Evolutionary conservation across 2,888 invertebrate genomes (phyloP), one percentile per base, ranked within the genome.

Genomic region (Acanthopleura granulata): DNA sequence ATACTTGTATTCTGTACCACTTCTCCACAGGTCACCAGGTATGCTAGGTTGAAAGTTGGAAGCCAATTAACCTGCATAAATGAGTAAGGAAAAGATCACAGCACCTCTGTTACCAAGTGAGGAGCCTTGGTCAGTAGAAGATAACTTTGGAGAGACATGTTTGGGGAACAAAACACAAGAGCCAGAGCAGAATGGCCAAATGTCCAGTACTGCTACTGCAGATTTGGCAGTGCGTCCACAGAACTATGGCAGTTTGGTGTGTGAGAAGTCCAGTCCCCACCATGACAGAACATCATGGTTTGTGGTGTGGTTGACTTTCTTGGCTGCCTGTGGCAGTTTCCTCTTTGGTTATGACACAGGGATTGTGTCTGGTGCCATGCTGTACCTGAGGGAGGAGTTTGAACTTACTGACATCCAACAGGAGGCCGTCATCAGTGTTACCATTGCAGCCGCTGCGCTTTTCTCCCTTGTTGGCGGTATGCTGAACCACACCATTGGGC

Each of bases 341-440:
- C 87, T 92, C 25, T 93, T 93, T 84, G 93, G 93, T n/a, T 93
- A 93, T 85, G 93, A 93, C 82, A 93, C 93, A 0, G 92, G 93
- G 12, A 92, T 93, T 50, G 91, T 93, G 3, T 92, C 92, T 0
- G 92, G 92, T 25, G 92, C 92, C 1, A 91, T 92, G 89, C 80
- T 92, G 11, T 77, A 89, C 6, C 78, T 88, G 51, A 88, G 88
- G 78, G 88, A 90, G 49, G 84, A 90, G 29, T 92, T 92, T 78
- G 51, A 86, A 3, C 83, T 92, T 72, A 87, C 84, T 49, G 87
- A 87, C n/a, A 73, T 90, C 9, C 90, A 91, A 90, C 91, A 92
- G 80, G 92, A 92, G 83, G 77, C 91, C 4, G 88, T 93, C 50
- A 91, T 92, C 0, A 91, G 91, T 61, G 89, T 87, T 1, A 92